These are phyloP conservation scores for Cydia strobilella DNA, from an alignment of 1,140 invertebrate species.

Conservation along the genomic window DNA sequence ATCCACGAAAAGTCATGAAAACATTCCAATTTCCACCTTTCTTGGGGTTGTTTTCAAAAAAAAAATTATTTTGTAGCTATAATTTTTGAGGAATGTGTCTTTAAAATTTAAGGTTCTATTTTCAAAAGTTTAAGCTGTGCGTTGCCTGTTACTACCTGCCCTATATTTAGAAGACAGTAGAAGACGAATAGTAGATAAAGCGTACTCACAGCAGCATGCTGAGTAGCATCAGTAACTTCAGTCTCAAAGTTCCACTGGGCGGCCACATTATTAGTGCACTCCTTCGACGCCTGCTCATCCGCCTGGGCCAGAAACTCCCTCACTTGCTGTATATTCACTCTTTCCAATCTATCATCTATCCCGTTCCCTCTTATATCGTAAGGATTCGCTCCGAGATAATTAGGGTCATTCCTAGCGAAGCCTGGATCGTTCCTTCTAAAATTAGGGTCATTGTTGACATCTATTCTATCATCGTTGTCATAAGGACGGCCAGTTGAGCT, in stretches of 20 bases:
- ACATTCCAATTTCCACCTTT: too few species aligned
- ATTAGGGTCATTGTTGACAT: constrained; percentile 71
- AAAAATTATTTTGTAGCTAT: too few species aligned
- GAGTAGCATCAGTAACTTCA: constrained; percentile 90
- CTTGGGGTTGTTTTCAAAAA: too few species aligned
- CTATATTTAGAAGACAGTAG: too few species aligned
- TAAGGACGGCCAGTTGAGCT: constrained; percentile 65
- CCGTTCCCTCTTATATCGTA: constrained; percentile 62
- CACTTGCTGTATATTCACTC: constrained; percentile 63
- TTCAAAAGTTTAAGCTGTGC: too few species aligned
- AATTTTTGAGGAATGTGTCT: too few species aligned
- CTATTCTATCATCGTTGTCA: constrained; percentile 69
- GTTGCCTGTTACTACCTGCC: too few species aligned
- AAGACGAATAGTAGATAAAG: background rate
- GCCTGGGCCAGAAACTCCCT: constrained; percentile 83
- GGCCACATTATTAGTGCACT: constrained; percentile 90
- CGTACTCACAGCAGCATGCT: constrained; percentile 89
- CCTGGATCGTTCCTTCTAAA: constrained; percentile 72
- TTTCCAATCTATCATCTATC: constrained; percentile 65
- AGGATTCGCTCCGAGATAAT: constrained; percentile 66
- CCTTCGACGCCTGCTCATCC: constrained; percentile 86
- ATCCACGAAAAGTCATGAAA: too few species aligned
- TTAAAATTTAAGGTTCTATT: too few species aligned
- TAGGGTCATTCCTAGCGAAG: constrained; percentile 67
- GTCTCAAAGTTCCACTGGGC: constrained; percentile 94